Evolutionary conservation across 2,113 vertebrate species (phyloP).

Genomic region (Cochlearius cochlearius): DNA sequence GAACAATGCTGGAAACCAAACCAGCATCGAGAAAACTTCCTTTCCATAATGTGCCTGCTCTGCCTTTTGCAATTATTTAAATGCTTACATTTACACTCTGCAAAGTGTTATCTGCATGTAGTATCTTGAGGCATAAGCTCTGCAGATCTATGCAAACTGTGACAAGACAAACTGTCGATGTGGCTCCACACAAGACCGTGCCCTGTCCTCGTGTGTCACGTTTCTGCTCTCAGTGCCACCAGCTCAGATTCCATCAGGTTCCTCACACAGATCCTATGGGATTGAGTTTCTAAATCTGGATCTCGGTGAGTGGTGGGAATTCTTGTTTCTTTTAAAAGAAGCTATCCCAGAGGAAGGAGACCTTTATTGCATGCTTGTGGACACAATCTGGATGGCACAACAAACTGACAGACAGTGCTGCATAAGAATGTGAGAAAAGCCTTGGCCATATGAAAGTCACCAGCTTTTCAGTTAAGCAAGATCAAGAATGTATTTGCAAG

Average conservation of each 20-base stretch:
- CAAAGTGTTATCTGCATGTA: not conserved
- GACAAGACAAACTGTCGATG: rapidly evolving
- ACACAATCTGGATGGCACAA: not conserved
- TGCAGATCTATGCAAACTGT: not conserved
- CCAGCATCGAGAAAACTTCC: not conserved
- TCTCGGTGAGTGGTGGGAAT: not conserved
- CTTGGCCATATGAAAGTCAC: not conserved
- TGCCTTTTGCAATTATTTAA: not conserved
- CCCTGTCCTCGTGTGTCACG: not conserved
- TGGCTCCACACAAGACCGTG: rapidly evolving
- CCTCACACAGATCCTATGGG: not conserved
- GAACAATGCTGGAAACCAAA: not conserved
- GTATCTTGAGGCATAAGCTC: not conserved
- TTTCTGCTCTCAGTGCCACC: not conserved
- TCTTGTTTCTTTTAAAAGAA: not conserved
- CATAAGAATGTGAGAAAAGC: not conserved
- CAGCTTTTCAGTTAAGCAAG: not conserved
- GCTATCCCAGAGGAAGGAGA: not conserved
- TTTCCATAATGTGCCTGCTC: not conserved
- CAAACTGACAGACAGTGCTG: not conserved
- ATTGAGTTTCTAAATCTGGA: not conserved
- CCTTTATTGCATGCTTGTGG: not conserved
- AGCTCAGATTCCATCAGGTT: not conserved
- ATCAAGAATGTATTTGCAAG: not conserved
- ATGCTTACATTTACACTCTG: not conserved